Conservation (phyloP, 2,888 invertebrate genomes). For the Xylota sylvarum region DNA sequence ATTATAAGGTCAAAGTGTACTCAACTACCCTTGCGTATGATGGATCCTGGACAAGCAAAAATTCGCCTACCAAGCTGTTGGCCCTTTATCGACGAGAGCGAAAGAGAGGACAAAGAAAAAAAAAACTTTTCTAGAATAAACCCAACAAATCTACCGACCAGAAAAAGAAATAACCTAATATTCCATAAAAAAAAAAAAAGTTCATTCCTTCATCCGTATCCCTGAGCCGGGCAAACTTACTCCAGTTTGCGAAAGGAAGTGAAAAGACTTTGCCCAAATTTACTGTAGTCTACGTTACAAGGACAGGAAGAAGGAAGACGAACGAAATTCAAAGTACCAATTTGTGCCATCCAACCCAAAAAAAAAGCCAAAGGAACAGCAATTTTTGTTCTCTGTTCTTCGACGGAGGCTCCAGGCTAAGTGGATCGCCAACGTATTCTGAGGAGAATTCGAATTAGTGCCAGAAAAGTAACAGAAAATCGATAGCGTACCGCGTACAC, state of each 20-base stretch:
- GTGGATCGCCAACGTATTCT: slow-evolving; percentile 57
- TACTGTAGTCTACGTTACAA: slow-evolving; percentile 41
- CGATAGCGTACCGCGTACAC: slow-evolving; percentile 56
- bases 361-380: slow-evolving; percentile 67
- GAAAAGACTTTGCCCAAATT: slow-evolving; percentile 46
- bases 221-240: slow-evolving; percentile 61
- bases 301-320: slow-evolving; percentile 26
- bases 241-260: slow-evolving; percentile 49
- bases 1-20: slow-evolving; percentile 73
- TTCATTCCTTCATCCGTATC: slow-evolving; percentile 61
- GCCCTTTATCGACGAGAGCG: slow-evolving; percentile 4
- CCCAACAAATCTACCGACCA: slow-evolving; percentile 38
- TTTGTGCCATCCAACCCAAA: slow-evolving; percentile 72
- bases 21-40: slow-evolving; percentile 63
- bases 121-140: slow-evolving; percentile 14
- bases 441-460: slow-evolving; percentile 59
- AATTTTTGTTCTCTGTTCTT: slow-evolving; percentile 24
- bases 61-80: slow-evolving; percentile 27
- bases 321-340: slow-evolving; percentile 70
- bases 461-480: slow-evolving; percentile 60
- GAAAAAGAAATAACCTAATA: slow-evolving; percentile 68
- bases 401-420: slow-evolving; percentile 43
- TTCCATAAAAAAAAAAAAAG: slow-evolving; percentile 60
- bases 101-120: background rate
- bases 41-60: slow-evolving; percentile 51